Percentiles rank a stretch among this genome's conserved stretches.
These are phyloP conservation scores for Trichomalopsis sarcophagae DNA, from an alignment of 1,140 invertebrate species.

Conservation along the genomic window DNA sequence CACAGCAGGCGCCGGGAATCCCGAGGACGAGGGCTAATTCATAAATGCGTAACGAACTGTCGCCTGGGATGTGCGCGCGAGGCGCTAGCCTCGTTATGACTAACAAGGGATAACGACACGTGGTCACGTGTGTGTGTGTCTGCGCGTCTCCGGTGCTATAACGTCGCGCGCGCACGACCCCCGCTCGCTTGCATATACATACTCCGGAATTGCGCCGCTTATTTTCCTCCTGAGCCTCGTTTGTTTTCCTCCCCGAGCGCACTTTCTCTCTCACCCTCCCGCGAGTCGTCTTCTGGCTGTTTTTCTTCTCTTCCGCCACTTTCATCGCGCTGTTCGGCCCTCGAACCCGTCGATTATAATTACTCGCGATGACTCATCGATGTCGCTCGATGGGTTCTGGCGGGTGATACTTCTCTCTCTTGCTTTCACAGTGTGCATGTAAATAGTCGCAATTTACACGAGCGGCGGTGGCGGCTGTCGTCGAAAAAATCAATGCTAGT, in stretches of 20 bases:
- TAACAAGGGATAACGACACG: slow-evolving; percentile 69
- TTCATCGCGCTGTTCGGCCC: not conserved
- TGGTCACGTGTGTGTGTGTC: slow-evolving; percentile 52
- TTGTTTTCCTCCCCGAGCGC: slow-evolving; percentile 6
- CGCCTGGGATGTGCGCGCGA: not conserved
- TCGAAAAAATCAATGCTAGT: slow-evolving; percentile 7
- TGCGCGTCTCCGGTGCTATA: slow-evolving; percentile 4
- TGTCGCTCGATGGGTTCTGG: not conserved
- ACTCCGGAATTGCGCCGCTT: slow-evolving; percentile 22
- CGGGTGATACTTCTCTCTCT: not conserved
- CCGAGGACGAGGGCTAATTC: slow-evolving; percentile 58
- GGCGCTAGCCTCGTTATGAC: slow-evolving; percentile 64
- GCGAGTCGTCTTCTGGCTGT: not conserved
- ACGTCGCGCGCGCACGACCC: not conserved
- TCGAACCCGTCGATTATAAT: not conserved
- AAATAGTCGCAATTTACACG: slow-evolving; percentile 19
- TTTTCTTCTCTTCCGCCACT: not conserved
- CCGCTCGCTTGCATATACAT: not conserved
- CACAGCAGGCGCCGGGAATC: not conserved
- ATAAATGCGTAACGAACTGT: slow-evolving; percentile 65
- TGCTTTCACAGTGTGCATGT: not conserved
- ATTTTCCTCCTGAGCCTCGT: slow-evolving; percentile 45
- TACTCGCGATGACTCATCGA: not conserved
- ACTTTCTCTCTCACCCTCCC: not conserved
- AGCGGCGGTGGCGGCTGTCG: not conserved